These are phyloP conservation scores for Cephus nigrinus DNA, from an alignment of 2,888 invertebrate species.

Conservation along the genomic window DNA sequence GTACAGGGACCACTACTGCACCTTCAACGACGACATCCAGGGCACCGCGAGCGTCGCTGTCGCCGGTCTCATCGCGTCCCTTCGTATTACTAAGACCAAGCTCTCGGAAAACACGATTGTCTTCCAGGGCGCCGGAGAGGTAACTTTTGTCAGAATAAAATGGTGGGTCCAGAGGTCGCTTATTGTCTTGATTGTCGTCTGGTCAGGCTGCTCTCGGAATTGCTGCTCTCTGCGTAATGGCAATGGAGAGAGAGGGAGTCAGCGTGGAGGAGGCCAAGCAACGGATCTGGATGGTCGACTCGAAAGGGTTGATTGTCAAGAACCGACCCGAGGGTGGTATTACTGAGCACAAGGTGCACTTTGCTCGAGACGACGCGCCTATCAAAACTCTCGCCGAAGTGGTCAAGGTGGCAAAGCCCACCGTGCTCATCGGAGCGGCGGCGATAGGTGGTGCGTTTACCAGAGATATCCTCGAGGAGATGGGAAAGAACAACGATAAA, in stretches of 20 bases:
- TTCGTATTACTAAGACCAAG: conserved; percentile 83
- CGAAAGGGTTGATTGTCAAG: conserved; percentile 92
- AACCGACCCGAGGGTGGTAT: conserved; percentile 85
- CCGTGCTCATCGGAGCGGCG: conserved; percentile 94
- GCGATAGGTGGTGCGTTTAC: conserved; percentile 96
- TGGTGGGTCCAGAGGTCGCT: no score
- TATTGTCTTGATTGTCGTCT: background rate
- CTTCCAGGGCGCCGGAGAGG: conserved; percentile 98
- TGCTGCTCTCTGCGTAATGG: conserved; percentile 90
- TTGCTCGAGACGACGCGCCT: conserved; percentile 82
- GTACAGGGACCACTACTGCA: conserved; percentile 90
- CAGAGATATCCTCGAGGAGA: conserved; percentile 82
- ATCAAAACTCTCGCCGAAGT: conserved; percentile 84
- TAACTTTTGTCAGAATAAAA: conserved; percentile 54
- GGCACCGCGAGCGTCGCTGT: conserved; percentile 97
- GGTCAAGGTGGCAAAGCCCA: conserved; percentile 84
- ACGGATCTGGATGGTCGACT: conserved; percentile 96
- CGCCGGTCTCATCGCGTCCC: conserved; percentile 89
- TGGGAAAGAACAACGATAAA: conserved; percentile 84
- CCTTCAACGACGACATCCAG: conserved; percentile 99
- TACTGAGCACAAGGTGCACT: conserved; percentile 82
- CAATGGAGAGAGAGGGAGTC: conserved; percentile 89
- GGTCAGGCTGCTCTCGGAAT: conserved; percentile 90
- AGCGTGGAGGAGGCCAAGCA: conserved; percentile 79
- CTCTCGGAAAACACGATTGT: conserved; percentile 88